These are phyloP conservation scores for Baccha elongata DNA, from an alignment of 2,888 invertebrate species.

Conservation along the genomic window DNA sequence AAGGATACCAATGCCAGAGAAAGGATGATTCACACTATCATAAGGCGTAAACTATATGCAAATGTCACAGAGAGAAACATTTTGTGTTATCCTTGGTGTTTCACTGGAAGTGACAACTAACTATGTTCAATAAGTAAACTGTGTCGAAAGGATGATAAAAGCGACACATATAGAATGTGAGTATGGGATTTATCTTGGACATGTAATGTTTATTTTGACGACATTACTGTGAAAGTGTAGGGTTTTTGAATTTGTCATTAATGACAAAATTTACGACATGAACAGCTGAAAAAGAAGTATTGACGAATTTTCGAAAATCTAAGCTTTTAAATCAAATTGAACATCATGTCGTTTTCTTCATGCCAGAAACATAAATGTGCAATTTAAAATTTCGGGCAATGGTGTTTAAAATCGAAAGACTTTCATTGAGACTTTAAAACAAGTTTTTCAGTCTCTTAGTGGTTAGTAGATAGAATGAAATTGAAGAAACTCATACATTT, in stretches of 20 bases:
- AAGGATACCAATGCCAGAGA: neutral
- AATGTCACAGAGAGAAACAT: constrained; percentile 47
- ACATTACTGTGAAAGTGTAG: constrained; percentile 21
- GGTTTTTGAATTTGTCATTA: constrained; percentile 18
- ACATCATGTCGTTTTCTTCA: too few species aligned
- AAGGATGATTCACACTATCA: neutral
- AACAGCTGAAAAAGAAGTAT: too few species aligned
- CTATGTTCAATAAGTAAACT: constrained; percentile 48
- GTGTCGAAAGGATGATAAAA: constrained; percentile 25
- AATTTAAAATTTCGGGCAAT: too few species aligned
- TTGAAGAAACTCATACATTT: too few species aligned
- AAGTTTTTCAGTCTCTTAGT: too few species aligned
- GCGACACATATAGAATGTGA: neutral
- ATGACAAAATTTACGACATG: constrained; percentile 12
- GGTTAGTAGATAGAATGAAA: too few species aligned
- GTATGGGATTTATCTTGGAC: constrained; percentile 27
- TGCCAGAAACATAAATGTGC: too few species aligned
- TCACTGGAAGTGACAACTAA: constrained; percentile 50
- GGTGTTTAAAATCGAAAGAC: too few species aligned
- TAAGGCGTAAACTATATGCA: constrained; percentile 41
- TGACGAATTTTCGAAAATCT: too few species aligned
- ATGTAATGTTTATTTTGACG: constrained; percentile 5
- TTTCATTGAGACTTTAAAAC: too few species aligned
- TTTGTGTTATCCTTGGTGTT: constrained; percentile 22
- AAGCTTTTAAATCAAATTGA: too few species aligned